These are phyloP conservation scores for Myiozetetes cayanensis DNA, from an alignment of 2,113 vertebrate genomes.

Conservation along the genomic window DNA sequence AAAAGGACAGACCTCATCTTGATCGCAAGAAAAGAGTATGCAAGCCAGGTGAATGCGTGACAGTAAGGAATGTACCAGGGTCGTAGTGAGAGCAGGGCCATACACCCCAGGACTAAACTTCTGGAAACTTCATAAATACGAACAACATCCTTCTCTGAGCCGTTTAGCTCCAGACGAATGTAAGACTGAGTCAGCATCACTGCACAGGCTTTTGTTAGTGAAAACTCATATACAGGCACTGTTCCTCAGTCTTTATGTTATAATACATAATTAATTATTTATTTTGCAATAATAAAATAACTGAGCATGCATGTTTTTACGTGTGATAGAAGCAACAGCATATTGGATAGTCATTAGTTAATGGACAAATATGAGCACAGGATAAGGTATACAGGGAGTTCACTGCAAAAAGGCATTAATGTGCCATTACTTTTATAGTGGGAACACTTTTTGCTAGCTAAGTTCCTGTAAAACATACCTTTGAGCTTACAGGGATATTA, in stretches of 20 bases:
- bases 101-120: not conserved
- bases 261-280: not conserved
- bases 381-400: not conserved
- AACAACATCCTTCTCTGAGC: not conserved
- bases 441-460: not conserved
- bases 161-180: not conserved
- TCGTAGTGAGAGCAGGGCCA: not conserved
- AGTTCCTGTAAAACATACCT: conserved; percentile 25
- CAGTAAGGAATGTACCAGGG: not conserved
- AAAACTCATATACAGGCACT: not conserved
- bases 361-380: not conserved
- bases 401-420: not conserved
- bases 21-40: not conserved
- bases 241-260: not conserved
- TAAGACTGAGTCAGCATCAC: not conserved
- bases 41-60: not conserved
- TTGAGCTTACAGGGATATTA: not conserved
- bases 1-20: not conserved
- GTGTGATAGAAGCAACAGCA: not conserved
- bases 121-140: not conserved
- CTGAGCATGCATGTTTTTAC: not conserved
- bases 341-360: not conserved
- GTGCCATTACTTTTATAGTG: conserved; percentile 3
- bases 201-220: not conserved
- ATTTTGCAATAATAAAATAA: conserved; percentile 17